These are phyloP conservation scores for Beris morrisii DNA, from an alignment of 2,888 invertebrate genomes.

Conservation along the genomic window DNA sequence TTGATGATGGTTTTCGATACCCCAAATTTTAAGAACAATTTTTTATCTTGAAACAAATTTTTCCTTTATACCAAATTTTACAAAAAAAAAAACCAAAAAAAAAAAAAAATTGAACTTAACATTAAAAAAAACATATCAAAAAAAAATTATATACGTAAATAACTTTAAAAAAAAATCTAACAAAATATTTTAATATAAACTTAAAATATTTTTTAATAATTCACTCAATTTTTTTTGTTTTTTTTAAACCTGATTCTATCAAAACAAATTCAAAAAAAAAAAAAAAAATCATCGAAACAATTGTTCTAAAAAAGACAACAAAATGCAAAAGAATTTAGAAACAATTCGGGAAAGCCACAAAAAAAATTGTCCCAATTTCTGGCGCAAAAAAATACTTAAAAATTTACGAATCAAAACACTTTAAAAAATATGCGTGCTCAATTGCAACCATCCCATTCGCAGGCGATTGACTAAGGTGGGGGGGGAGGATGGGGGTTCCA, in stretches of 20 bases:
- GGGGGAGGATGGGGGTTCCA: too few relatives aligned
- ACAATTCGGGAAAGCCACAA: background rate
- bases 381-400: background rate
- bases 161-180: constrained; percentile 1
- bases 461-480: too few relatives aligned
- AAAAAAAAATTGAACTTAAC: background rate
- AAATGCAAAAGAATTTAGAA: too few relatives aligned
- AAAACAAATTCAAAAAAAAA: background rate
- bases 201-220: background rate
- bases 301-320: background rate
- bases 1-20: too few relatives aligned
- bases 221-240: background rate
- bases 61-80: too few relatives aligned
- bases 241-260: too few relatives aligned
- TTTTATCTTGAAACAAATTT: too few relatives aligned
- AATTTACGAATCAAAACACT: background rate
- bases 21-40: too few relatives aligned
- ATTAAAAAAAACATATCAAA: background rate
- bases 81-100: too few relatives aligned
- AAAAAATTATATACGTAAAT: background rate
- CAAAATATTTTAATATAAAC: background rate
- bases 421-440: background rate
- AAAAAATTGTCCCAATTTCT: background rate
- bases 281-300: background rate
- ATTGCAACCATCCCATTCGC: background rate